Conservation (phyloP, 1,140 invertebrate species). For the Luehdorfia chinensis region DNA sequence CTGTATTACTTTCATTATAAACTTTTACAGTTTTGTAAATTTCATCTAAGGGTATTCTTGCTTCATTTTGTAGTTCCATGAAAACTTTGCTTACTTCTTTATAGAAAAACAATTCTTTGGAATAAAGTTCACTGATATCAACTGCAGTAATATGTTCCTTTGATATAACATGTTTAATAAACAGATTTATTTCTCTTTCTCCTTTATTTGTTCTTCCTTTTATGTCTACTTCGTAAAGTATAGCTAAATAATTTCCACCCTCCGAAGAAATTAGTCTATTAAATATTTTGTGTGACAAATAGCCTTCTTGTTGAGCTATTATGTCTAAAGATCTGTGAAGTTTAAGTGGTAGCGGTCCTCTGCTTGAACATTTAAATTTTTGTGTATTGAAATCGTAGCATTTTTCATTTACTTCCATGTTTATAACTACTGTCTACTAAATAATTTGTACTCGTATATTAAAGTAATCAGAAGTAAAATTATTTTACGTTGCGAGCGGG, state of each 20-base stretch:
- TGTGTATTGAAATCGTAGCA: neutral
- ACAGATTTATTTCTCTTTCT: conserved; percentile 29
- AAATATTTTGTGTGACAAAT: conserved; percentile 10
- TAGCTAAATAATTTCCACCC: conserved; percentile 26
- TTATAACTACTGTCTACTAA: neutral
- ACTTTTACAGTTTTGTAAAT: conserved; percentile 27
- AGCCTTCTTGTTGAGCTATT: conserved; percentile 24
- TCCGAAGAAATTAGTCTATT: conserved; percentile 20
- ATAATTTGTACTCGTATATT: too few species aligned
- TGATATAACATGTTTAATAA: conserved; percentile 27
- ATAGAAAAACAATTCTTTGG: conserved; percentile 27
- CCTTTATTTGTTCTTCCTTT: conserved; percentile 20
- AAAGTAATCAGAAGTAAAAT: neutral
- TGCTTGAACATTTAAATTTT: neutral
- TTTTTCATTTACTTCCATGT: conserved; percentile 12
- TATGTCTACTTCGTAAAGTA: conserved; percentile 25
- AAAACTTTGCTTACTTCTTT: conserved; percentile 24
- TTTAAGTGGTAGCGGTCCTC: conserved; percentile 10
- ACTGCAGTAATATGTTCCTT: conserved; percentile 12
- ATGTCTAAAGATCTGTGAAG: conserved; percentile 15
- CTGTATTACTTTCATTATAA: conserved; percentile 20
- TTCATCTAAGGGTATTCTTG: conserved; percentile 23
- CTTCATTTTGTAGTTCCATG: conserved; percentile 27
- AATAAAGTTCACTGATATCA: conserved; percentile 15
- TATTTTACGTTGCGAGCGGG: neutral